A percentile compares a stretch with the other conserved stretches of the same genome.
Evolutionary conservation across 2,797 vertebrate genomes (phyloP).

Genomic region (Cynopterus sphinx): DNA sequence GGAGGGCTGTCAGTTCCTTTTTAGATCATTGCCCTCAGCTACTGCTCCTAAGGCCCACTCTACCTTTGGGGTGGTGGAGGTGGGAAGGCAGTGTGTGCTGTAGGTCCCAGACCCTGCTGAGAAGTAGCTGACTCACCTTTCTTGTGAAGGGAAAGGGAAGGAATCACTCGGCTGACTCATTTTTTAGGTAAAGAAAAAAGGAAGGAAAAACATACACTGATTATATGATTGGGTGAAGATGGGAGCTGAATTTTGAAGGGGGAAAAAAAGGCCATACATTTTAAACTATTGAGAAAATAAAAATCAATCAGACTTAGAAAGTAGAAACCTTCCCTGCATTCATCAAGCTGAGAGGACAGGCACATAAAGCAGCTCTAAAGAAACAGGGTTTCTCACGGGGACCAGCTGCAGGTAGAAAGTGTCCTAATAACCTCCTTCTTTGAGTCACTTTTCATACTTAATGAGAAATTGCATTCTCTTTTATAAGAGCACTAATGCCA

Average conservation of each 20-base stretch:
- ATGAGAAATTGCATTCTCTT: background rate
- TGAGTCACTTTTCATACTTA: background rate
- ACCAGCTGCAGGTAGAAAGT: background rate
- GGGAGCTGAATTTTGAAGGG: background rate
- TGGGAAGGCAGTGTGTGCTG: background rate
- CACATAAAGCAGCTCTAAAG: background rate
- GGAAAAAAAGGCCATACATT: background rate
- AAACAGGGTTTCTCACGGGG: background rate
- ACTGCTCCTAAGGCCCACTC: background rate
- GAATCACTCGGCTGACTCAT: conserved; percentile 42
- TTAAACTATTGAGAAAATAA: conserved; percentile 34
- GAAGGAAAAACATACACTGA: background rate
- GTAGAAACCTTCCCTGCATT: background rate
- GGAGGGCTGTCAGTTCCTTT: background rate
- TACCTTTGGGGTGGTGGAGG: background rate
- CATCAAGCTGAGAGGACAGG: background rate
- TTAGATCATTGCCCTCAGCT: background rate
- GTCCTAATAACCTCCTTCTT: background rate
- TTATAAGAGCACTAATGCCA: background rate
- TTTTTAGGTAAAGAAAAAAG: conserved; percentile 32
- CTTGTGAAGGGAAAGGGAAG: background rate
- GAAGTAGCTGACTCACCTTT: conserved; percentile 57
- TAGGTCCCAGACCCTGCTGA: background rate
- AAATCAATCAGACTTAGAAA: background rate
- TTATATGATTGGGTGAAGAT: background rate